A percentile compares a stretch with the other conserved stretches of the same genome.
Conservation (phyloP, 2,113 vertebrate genomes). For the Micromys minutus region DNA sequence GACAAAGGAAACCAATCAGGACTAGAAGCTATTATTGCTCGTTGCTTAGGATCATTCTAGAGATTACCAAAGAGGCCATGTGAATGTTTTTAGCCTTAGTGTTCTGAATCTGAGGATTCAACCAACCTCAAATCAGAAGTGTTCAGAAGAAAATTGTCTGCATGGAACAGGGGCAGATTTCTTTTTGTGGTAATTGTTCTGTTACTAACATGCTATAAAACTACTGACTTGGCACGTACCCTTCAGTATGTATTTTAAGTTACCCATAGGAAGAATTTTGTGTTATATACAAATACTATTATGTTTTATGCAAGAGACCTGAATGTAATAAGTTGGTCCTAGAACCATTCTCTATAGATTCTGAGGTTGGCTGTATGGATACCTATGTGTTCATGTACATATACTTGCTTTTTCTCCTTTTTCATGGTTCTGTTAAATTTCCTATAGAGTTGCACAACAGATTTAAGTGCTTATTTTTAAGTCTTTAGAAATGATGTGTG, state of each 20-base stretch:
- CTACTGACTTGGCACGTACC: background rate
- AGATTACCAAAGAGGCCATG: background rate
- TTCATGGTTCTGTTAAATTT: background rate
- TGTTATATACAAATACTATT: background rate
- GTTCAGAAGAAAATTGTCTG: background rate
- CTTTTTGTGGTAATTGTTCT: background rate
- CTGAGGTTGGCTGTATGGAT: background rate
- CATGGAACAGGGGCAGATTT: background rate
- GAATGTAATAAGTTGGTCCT: background rate
- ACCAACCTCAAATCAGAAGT: background rate
- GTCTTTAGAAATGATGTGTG: background rate
- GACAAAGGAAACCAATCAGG: background rate
- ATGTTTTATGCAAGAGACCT: background rate
- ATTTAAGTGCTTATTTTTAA: background rate
- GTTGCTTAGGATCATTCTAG: background rate
- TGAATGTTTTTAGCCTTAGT: background rate
- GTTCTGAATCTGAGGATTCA: background rate
- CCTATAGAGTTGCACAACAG: background rate
- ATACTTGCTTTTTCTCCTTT: background rate
- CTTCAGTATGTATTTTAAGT: background rate
- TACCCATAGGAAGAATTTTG: background rate
- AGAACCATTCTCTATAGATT: background rate
- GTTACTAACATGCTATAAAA: background rate
- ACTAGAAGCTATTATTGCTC: constrained; percentile 1
- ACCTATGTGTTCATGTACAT: background rate